These are phyloP conservation scores for Steatornis caripensis DNA, from an alignment of 2,113 vertebrate species.

Conservation along the genomic window DNA sequence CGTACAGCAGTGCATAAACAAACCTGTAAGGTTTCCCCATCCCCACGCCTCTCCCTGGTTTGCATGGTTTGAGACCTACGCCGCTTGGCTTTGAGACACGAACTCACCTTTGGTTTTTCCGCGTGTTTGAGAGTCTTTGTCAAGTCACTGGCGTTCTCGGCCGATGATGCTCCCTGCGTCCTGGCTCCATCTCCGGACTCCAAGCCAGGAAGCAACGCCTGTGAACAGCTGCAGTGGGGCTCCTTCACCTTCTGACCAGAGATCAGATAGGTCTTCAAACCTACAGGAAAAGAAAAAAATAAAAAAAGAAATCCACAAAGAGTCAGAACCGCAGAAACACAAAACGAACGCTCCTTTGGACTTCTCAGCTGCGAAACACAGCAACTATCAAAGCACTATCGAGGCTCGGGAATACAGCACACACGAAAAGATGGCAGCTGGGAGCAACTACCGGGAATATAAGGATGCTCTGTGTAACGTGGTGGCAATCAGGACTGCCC, in stretches of 20 bases:
- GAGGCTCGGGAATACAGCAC: not conserved
- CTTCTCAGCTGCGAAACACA: not conserved
- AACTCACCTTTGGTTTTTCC: constrained; percentile 76
- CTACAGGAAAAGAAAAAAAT: constrained; percentile 66
- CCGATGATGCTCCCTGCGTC: constrained; percentile 40
- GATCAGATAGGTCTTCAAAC: constrained; percentile 93
- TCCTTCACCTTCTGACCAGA: constrained; percentile 85
- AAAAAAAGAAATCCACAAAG: no score
- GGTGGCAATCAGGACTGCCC: not conserved
- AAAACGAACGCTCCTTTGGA: not conserved
- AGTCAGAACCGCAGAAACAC: constrained; percentile 36
- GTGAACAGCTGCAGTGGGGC: constrained; percentile 82
- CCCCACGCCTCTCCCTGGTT: not conserved
- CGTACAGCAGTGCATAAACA: not conserved
- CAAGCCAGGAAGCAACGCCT: constrained; percentile 67
- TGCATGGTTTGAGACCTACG: not conserved
- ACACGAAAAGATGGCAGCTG: not conserved
- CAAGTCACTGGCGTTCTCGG: constrained; percentile 65
- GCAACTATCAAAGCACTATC: not conserved
- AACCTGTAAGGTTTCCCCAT: not conserved
- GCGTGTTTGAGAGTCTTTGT: constrained; percentile 60
- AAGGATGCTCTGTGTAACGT: not conserved
- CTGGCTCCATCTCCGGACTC: constrained; percentile 72
- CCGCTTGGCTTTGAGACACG: not conserved
- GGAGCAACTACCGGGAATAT: not conserved